phyloP scores from a whole-genome alignment of 2,797 vertebrate genomes.

The Kryptolebias ocellatus region DNA sequence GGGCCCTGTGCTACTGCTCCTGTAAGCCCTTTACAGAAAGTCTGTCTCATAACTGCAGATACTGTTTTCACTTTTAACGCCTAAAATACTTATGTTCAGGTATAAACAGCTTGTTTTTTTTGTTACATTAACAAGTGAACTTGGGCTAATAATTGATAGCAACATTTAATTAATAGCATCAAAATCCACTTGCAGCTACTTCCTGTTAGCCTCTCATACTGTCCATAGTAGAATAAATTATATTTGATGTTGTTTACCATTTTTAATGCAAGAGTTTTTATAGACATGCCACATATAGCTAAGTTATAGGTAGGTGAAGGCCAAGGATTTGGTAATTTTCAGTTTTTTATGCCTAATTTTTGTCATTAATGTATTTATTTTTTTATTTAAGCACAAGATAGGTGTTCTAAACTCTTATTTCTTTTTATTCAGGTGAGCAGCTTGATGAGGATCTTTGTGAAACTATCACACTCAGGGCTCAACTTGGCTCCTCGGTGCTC shows the following conservation, averaged over 20 bases:
- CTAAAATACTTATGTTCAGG: too few relatives aligned
- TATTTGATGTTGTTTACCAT: neutral
- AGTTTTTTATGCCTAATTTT: neutral
- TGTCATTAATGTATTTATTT: too few relatives aligned
- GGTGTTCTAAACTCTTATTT: neutral
- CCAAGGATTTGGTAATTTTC: neutral
- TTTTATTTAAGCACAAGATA: too few relatives aligned
- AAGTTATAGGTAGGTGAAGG: too few relatives aligned
- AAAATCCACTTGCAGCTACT: neutral
- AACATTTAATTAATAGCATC: neutral
- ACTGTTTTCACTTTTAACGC: too few relatives aligned
- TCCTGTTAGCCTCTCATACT: neutral
- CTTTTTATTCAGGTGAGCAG: slow-evolving; percentile 14
- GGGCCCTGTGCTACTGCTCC: too few relatives aligned
- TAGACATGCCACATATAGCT: neutral
- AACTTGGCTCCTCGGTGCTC: slow-evolving; percentile 47
- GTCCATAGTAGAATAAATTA: neutral
- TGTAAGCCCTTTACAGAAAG: too few relatives aligned
- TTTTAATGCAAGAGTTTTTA: neutral
- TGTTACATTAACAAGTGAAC: too few relatives aligned
- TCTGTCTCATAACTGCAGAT: too few relatives aligned
- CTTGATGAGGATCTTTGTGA: slow-evolving; percentile 7
- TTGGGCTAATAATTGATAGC: neutral
- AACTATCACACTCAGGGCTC: rapidly evolving
- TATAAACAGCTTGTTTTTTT: too few relatives aligned